Base-by-base conservation (phyloP, 1,140 invertebrate genomes). In the Drosophila serrata region DNA sequence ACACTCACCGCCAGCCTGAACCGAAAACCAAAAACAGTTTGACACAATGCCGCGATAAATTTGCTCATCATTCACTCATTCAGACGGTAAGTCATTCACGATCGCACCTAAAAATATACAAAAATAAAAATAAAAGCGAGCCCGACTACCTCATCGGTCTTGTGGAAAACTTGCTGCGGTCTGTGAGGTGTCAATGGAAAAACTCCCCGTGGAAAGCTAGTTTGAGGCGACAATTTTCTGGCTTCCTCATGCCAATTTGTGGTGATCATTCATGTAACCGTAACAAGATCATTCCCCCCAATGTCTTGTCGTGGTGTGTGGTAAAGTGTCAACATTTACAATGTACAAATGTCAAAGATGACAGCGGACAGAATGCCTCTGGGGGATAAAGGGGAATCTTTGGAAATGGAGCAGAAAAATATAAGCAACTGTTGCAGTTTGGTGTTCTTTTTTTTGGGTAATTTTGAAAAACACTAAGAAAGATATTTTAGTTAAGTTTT, bases 241-340 rank as follows among this genome's bases (percentile, higher is more conserved):
- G 72, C 51, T 90, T 90, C 78, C 85, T 81, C 70, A 84, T 88
- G 68, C 85, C 85, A 90, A 90, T 90, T 90, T 90, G 85, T 72
- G 85, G 85, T 90, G 86, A 90, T 90, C 85, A 90, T 90, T 90
- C 86, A 90, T 90, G 85, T 90, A 88, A 86, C 40, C 70, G 84
- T 69, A 90, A 90, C 85, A 81, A 90, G 85, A 90, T 90, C 85
- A 81, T 90, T 90, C 45, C 63, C 45, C 63, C 37, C 59, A 39
- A 39, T 45, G 69, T 19, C 67, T 24, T 24, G 13, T 75, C 51
- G 1, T 35, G 51, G 77, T 90, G 81, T 91, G 90, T 91, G 90
- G 79, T 81, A 86, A 91, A 91, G 90, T 91, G 90, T 91, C 90
- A 90, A 90, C 90, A 75, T 90, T 91, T 84, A 90, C 90, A 87